Evolutionary conservation across 2,113 vertebrate genomes (phyloP), one percentile per base, ranked within the genome.

Genomic region (Oophaga pumilio): DNA sequence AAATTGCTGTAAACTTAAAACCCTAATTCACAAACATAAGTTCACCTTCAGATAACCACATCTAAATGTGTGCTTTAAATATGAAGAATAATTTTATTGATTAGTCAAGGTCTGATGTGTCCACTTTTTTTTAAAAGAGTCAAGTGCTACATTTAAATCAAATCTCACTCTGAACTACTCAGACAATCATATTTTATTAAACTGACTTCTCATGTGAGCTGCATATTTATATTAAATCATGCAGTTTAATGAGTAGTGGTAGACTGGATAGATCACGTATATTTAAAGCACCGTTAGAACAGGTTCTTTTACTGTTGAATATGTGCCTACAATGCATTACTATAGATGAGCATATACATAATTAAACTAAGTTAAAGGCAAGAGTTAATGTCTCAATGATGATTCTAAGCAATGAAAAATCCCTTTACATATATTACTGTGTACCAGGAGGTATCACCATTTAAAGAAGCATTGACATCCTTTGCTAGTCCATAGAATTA

Each of bases 101-200:
- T 74, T 74, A 33, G 68, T 20, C 33, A 20, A 4, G 28, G 15
- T 74, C 33, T 20, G 33, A 17, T 20, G 20, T 74, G 49, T 49
- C 71, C 8, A 49, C 28, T 74, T 74, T 74, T 8, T 8, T 14
- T 43, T 1, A 5, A 74, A 43, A 10, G 28, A 74, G 71, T 74
- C 71, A 74, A 74, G 71, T 43, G 1, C 8, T 74, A 74, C 71
- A 74, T 74, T 74, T 71, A 20, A 74, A 74, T 74, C 71, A 74
- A 74, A 49, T 74, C 33, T 14, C 17, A 20, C 71, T 74, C 49
- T 74, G 33, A 74, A 49, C 28, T 18, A 10, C 71, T 74, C 71
- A 74, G 71, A 74, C 71, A 74, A 74, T 74, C 28, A 74, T 43
- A 74, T 74, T 74, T 74, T 49, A 74, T 74, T 74, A 74, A 74